phyloP scores from a whole-genome alignment of 2,888 invertebrate species.

The Dysmachus trigonus region DNA sequence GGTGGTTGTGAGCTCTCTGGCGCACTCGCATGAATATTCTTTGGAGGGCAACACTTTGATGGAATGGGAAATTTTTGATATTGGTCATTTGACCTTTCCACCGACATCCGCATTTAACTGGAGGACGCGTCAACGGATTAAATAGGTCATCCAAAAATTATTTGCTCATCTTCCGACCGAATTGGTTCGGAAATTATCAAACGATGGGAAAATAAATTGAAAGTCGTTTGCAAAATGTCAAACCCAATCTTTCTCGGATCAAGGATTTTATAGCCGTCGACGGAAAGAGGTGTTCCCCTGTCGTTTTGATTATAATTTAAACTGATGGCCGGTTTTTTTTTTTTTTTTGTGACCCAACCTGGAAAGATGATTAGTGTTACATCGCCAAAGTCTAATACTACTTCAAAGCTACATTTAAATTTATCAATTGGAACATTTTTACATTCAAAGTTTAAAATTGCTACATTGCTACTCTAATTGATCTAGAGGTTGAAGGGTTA shows the following conservation, averaged over 20 bases:
- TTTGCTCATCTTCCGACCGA: neutral
- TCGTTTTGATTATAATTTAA: neutral
- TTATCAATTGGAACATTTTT: too few relatives aligned
- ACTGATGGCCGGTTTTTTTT: neutral
- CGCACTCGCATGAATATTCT: neutral
- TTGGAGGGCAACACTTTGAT: neutral
- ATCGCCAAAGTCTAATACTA: neutral
- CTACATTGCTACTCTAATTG: too few relatives aligned
- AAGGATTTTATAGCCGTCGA: neutral
- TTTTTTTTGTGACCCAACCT: neutral
- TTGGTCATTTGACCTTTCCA: slow-evolving; percentile 2
- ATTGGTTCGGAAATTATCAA: slow-evolving; percentile 29
- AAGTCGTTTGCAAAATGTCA: neutral
- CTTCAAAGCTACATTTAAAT: too few relatives aligned
- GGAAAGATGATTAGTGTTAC: neutral
- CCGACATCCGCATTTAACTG: neutral
- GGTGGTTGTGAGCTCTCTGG: neutral
- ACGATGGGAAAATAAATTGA: slow-evolving; percentile 26
- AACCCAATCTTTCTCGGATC: neutral
- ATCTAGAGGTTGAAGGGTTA: too few relatives aligned
- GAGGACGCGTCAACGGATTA: neutral
- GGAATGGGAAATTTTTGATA: neutral
- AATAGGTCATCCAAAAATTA: neutral
- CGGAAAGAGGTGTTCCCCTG: neutral
- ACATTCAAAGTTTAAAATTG: too few relatives aligned